Evolutionary conservation across 2,113 vertebrate genomes (phyloP), one percentile per base, ranked within the genome.

Genomic region (Mobula birostris): DNA sequence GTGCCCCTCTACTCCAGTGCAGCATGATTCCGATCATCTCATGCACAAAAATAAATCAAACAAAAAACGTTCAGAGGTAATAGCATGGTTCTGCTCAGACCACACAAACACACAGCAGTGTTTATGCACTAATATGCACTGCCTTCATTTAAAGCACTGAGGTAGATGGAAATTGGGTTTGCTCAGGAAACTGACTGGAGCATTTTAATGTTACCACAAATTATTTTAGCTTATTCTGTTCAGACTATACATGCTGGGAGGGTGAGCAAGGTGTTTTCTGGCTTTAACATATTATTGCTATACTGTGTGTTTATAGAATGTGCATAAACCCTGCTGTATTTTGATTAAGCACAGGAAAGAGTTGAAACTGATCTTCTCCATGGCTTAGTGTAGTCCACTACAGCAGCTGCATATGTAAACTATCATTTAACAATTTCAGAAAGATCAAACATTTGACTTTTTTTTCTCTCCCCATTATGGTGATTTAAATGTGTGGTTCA

Each of bases 181-280:
- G 97, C 96, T 98, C 97, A 98, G 98, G 97, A 98, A 98, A 97
- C 97, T 97, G 97, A 97, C 97, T 97, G 97, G 97, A 97, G 97
- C 96, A 96, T 95, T 96, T 96, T 95, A 96, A 95, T 96, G 97
- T 97, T 97, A 98, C 97, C 98, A 98, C 97, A 98, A 98, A 98
- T 97, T 76, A 74, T 74, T 93, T 93, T 93, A 93, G 91, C 91
- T 93, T 93, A 93, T 93, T 93, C 91, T 74, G 14, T 74, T 93
- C 70, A 93, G 91, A 93, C 91, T 56, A 93, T 40, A 92, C 72
- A 74, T 24, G 91, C 19, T 27, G 91, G 70, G 91, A 72, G 91
- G 5, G 68, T 40, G 36, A 74, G 40, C 17, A 74, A 74, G 14
- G 19, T 27, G 74, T 40, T 72, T 93, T 74, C 36, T 96, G 95